Evolutionary conservation across 2,797 vertebrate species (phyloP).

Genomic region (Epinephelus awoara): DNA sequence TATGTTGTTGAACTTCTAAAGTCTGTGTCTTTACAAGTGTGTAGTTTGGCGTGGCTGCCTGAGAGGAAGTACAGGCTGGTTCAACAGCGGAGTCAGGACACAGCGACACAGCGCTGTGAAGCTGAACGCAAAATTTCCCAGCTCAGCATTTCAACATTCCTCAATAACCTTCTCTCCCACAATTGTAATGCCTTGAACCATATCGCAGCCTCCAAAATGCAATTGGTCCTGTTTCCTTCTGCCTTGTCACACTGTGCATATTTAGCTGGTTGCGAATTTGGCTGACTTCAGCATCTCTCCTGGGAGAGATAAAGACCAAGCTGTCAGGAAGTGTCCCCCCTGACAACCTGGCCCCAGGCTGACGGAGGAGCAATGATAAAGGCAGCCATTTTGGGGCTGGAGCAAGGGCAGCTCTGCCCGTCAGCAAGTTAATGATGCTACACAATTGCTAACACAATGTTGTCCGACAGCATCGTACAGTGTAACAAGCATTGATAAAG

Average conservation of each 20-base stretch:
- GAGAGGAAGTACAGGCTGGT: conserved; percentile 16
- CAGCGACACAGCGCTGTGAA: conserved; percentile 22
- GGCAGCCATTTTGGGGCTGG: conserved; percentile 60
- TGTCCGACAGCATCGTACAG: neutral
- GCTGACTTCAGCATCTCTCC: conserved; percentile 74
- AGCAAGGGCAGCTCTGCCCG: conserved; percentile 38
- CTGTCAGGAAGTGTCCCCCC: conserved; percentile 64
- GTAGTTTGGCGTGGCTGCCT: conserved; percentile 11
- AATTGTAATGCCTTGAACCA: conserved; percentile 49
- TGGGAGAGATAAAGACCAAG: conserved; percentile 63
- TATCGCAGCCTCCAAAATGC: conserved; percentile 39
- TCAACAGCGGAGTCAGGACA: conserved; percentile 40
- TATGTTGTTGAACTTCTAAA: conserved; percentile 37
- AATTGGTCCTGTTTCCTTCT: conserved; percentile 43
- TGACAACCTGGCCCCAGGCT: conserved; percentile 69
- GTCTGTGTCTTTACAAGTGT: conserved; percentile 36
- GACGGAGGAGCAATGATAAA: conserved; percentile 57
- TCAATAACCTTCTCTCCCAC: conserved; percentile 45
- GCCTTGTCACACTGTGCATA: conserved; percentile 56
- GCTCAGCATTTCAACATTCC: conserved; percentile 63
- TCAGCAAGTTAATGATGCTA: conserved; percentile 54
- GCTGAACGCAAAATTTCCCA: conserved; percentile 36
- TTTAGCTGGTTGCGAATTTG: conserved; percentile 54
- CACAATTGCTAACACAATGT: conserved; percentile 16
- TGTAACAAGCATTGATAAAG: neutral